phyloP scores from a whole-genome alignment of 2,797 vertebrate species.

The Bovichtus diacanthus region DNA sequence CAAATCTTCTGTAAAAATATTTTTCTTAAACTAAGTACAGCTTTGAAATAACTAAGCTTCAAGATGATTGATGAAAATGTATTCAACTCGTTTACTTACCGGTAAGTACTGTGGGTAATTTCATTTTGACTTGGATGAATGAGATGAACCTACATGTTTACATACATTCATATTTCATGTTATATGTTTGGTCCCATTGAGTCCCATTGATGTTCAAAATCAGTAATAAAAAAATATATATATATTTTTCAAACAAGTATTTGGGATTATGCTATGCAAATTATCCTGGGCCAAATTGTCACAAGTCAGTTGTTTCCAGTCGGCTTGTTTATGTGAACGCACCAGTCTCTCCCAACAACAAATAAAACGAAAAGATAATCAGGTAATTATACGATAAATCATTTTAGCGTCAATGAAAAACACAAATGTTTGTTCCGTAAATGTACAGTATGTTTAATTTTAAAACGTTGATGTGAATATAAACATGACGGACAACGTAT shows the following conservation, averaged over 20 bases:
- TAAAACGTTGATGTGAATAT: not conserved
- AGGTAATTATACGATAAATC: conserved; percentile 31
- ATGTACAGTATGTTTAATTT: not conserved
- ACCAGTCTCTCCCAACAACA: conserved; percentile 49
- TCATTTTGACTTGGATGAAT: not conserved
- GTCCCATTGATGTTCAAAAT: not conserved
- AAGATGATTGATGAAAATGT: not conserved
- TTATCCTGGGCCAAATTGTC: not conserved
- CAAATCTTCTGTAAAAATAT: not conserved
- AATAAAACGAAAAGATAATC: conserved; percentile 3
- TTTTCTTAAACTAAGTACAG: not conserved
- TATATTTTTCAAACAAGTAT: not conserved
- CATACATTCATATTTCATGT: not conserved
- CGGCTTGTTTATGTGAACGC: conserved; percentile 73
- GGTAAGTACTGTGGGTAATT: not conserved
- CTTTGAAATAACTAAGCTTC: not conserved
- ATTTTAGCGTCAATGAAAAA: not conserved
- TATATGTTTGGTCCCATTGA: not conserved
- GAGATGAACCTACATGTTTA: not conserved
- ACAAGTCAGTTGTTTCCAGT: conserved; percentile 49
- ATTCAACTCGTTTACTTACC: not conserved
- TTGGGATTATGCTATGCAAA: not conserved
- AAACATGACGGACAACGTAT: not conserved
- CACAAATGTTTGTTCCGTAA: fast-evolving
- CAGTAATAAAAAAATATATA: too few species aligned